Percentiles rank a stretch among this genome's conserved stretches.
Evolutionary conservation across 2,888 invertebrate species (phyloP).

Genomic region (Tholera decimalis): DNA sequence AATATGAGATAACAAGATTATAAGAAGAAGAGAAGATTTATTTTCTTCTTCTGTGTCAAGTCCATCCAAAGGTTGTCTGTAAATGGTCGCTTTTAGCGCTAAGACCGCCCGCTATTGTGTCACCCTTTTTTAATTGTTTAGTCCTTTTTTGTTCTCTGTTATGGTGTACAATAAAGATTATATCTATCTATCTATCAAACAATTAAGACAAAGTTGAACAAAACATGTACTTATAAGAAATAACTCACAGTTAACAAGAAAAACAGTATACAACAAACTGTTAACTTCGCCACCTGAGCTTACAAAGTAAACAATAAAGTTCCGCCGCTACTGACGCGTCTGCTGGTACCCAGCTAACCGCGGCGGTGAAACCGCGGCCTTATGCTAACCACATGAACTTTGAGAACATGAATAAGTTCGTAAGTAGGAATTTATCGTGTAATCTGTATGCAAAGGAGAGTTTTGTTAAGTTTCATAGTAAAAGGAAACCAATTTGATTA

Average conservation of each 20-base stretch:
- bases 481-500: not conserved
- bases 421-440: constrained; percentile 25
- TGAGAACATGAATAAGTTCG: constrained; percentile 25
- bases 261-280: constrained; percentile 23
- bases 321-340: not conserved
- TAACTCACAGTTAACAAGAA: constrained; percentile 32
- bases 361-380: constrained; percentile 2
- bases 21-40: too few relatives aligned
- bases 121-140: too few relatives aligned
- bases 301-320: constrained; percentile 38
- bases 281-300: constrained; percentile 44
- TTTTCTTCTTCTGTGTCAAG: too few relatives aligned
- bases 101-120: too few relatives aligned
- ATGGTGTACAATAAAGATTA: too few relatives aligned
- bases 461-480: constrained; percentile 12
- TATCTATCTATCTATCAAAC: not conserved
- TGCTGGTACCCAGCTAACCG: constrained; percentile 3
- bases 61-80: too few relatives aligned
- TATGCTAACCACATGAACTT: constrained; percentile 27
- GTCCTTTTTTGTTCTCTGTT: too few relatives aligned
- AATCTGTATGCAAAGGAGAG: constrained; percentile 18
- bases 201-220: not conserved
- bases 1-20: too few relatives aligned
- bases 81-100: too few relatives aligned
- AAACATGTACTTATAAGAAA: constrained; percentile 7